Percentiles rank a stretch among this genome's conserved stretches.
phyloP scores from a whole-genome alignment of 2,113 vertebrate species.

The Eretmochelys imbricata region DNA sequence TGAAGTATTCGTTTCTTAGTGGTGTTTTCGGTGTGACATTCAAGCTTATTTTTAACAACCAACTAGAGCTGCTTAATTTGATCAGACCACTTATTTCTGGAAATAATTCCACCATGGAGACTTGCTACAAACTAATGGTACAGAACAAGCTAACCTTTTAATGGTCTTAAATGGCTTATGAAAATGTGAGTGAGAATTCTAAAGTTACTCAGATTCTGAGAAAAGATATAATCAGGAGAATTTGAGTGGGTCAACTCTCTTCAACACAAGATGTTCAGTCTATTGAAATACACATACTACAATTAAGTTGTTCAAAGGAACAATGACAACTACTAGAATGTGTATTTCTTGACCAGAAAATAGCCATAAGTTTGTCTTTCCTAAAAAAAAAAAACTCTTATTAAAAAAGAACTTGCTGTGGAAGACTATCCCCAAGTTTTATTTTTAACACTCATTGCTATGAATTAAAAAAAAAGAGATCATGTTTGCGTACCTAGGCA shows the following conservation, averaged over 20 bases:
- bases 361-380: background rate
- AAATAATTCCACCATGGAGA: background rate
- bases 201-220: background rate
- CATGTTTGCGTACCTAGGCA: background rate
- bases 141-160: background rate
- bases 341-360: background rate
- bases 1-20: background rate
- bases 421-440: background rate
- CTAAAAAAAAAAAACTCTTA: background rate
- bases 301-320: background rate
- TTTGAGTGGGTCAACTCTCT: background rate
- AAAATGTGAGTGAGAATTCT: background rate
- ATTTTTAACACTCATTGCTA: background rate
- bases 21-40: background rate
- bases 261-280: background rate
- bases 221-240: background rate
- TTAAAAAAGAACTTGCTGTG: background rate
- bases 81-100: background rate
- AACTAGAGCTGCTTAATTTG: background rate
- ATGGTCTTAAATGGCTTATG: background rate
- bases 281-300: background rate
- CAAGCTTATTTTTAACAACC: background rate
- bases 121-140: background rate
- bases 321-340: background rate
- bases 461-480: background rate